Percentiles rank a stretch among this genome's conserved stretches.
These are phyloP conservation scores for Eutrigla gurnardus DNA, from an alignment of 2,797 vertebrate species.

Conservation along the genomic window DNA sequence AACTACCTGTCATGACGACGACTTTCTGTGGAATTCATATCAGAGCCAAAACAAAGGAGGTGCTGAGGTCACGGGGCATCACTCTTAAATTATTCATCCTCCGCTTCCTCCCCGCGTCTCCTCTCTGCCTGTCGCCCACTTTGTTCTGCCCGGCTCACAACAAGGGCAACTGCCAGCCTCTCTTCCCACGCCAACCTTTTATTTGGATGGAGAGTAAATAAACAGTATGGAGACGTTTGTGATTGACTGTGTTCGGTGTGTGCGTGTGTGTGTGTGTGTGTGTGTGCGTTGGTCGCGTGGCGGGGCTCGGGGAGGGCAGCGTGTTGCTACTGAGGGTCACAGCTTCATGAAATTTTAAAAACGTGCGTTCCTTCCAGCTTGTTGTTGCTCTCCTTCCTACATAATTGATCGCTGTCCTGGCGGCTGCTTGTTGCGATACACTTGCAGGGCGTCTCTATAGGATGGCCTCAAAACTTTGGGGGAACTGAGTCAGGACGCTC, in stretches of 20 bases:
- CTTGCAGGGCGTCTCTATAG: conserved; percentile 22
- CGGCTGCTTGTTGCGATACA: conserved; percentile 35
- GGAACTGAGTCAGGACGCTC: conserved; percentile 14
- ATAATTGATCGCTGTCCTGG: conserved; percentile 74
- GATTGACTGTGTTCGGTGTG: conserved; percentile 41
- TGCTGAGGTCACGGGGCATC: conserved; percentile 83
- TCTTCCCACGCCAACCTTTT: conserved; percentile 36
- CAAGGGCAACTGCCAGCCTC: conserved; percentile 82
- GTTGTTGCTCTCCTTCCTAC: conserved; percentile 65
- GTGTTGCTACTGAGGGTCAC: conserved; percentile 61
- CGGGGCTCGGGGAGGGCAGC: conserved; percentile 38
- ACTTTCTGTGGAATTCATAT: conserved; percentile 86
- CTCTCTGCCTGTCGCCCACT: conserved; percentile 78
- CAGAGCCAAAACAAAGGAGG: conserved; percentile 84
- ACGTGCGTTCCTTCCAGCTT: conserved; percentile 48
- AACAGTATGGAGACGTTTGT: conserved; percentile 51
- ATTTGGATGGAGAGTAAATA: conserved; percentile 58
- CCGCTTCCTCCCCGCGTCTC: conserved; percentile 74
- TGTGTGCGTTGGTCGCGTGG: conserved; percentile 54
- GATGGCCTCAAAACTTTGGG: neutral
- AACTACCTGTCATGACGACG: conserved; percentile 82
- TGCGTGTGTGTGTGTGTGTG: conserved; percentile 50
- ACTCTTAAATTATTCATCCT: conserved; percentile 87
- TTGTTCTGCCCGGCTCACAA: conserved; percentile 80
- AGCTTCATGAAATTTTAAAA: conserved; percentile 70